These are phyloP conservation scores for Zootermopsis nevadensis DNA, from an alignment of 2,888 invertebrate species.

Conservation along the genomic window DNA sequence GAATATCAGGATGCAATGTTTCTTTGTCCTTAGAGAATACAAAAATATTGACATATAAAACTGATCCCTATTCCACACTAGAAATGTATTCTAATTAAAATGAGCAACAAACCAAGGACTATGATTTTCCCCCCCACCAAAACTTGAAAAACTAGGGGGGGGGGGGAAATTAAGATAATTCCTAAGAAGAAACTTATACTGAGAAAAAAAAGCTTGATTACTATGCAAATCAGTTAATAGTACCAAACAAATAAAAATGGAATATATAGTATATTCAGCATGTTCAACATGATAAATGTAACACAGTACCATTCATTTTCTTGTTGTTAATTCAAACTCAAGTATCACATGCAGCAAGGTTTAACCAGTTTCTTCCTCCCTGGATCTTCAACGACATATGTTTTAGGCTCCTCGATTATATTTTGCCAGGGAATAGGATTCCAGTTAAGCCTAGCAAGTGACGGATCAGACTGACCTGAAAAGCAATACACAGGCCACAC, in stretches of 20 bases:
- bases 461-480: background rate
- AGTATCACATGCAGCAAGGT: background rate
- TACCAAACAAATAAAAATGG: background rate
- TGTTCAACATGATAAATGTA: too few species aligned
- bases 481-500: background rate
- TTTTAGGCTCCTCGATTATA: background rate
- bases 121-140: too few species aligned
- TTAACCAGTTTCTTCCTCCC: background rate
- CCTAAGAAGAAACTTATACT: too few species aligned
- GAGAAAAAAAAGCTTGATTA: too few species aligned
- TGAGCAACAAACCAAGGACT: too few species aligned
- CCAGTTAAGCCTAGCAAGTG: background rate
- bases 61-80: background rate
- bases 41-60: background rate
- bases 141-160: background rate
- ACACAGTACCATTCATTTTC: background rate
- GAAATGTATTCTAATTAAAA: too few species aligned
- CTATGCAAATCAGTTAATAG: background rate
- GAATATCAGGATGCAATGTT: too few species aligned
- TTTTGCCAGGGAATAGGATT: constrained; percentile 1
- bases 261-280: background rate
- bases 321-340: background rate
- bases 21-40: background rate
- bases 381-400: background rate
- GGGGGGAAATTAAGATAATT: too few species aligned